phyloP scores from a whole-genome alignment of 2,888 invertebrate genomes.

The Spodoptera exigua region DNA sequence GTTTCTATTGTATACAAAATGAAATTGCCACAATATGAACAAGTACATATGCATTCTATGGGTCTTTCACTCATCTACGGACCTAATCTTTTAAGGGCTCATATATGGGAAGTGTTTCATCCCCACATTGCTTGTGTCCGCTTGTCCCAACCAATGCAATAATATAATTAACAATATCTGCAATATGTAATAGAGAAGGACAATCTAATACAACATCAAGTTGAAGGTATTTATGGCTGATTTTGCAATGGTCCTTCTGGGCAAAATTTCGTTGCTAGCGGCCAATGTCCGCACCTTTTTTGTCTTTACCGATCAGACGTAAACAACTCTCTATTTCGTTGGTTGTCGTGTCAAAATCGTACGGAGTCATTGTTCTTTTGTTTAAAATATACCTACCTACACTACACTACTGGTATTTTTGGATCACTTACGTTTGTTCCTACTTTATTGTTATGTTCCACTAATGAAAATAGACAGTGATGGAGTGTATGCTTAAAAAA shows the following conservation, averaged over 20 bases:
- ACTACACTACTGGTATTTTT: constrained; percentile 15
- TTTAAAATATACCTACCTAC: constrained; percentile 17
- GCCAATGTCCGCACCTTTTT: constrained; percentile 65
- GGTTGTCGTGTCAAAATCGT: constrained; percentile 49
- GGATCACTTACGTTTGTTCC: constrained; percentile 30
- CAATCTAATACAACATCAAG: too few species aligned
- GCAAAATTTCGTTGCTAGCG: constrained; percentile 6
- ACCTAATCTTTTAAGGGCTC: too few species aligned
- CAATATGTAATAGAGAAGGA: too few species aligned
- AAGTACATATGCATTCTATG: too few species aligned
- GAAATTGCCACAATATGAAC: too few species aligned
- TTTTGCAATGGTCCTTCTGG: constrained; percentile 18
- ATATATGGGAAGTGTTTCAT: too few species aligned
- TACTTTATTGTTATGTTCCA: constrained; percentile 29
- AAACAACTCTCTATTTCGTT: constrained; percentile 82
- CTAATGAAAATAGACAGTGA: constrained; percentile 24
- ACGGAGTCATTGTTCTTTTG: constrained; percentile 48
- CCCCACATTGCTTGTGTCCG: too few species aligned
- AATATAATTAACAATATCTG: too few species aligned
- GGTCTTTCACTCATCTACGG: too few species aligned
- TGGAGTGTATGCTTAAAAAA: constrained; percentile 6
- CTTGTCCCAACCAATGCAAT: too few species aligned
- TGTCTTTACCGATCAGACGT: constrained; percentile 68
- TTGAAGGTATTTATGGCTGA: too few species aligned
- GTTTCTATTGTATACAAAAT: too few species aligned